Evolutionary conservation across 1,140 invertebrate species (phyloP), one percentile per base, ranked within the genome.

Genomic region (Portunus trituberculatus): DNA sequence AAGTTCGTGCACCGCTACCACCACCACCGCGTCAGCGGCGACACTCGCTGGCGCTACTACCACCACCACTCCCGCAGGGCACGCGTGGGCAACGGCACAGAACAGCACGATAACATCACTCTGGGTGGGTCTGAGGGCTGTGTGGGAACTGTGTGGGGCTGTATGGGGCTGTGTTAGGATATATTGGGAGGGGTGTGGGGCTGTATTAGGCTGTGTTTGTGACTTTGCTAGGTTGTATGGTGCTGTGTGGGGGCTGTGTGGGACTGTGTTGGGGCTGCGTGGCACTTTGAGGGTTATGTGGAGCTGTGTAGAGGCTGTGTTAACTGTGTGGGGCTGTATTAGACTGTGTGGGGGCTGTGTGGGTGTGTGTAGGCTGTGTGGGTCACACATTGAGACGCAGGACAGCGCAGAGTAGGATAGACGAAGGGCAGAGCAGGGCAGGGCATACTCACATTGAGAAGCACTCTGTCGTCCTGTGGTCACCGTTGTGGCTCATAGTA

Each of bases 1-100:
- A 95, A 95, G 91, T 95, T 95, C 31, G 91, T 95, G 20, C 91
- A 95, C 84, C 91, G 94, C 20, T 95, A 95, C 91, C 94, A 95
- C 84, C 82, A 92, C 45, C 29, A 95, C 39, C 83, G 94, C 20
- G 94, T 95, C 48, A 92, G 91, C 29, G 91, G 94, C 0, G 91
- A 82, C 48, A 76, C 3, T 4, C 90, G 94, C 28, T 88, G 90
- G 94, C 91, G 84, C 29, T 88, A 95, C 52, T 91, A 92, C 83
- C 90, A 46, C 20, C 83, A 93, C 91, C 91, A 95, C 59, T 29
- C 67, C 29, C 46, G 88, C 20, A 59, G n/a, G 52, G 3, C 32
- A 28, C 82, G 29, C 7, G 88, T 88, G 14, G 59, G 59, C 91
- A n/a, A 29, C 39, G n/a, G 88, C 83, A 52, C 12, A 6, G 32